Percentiles rank a stretch among this genome's conserved stretches.
phyloP scores from a whole-genome alignment of 2,888 invertebrate species.

The Zhuqinia jingwanae region DNA sequence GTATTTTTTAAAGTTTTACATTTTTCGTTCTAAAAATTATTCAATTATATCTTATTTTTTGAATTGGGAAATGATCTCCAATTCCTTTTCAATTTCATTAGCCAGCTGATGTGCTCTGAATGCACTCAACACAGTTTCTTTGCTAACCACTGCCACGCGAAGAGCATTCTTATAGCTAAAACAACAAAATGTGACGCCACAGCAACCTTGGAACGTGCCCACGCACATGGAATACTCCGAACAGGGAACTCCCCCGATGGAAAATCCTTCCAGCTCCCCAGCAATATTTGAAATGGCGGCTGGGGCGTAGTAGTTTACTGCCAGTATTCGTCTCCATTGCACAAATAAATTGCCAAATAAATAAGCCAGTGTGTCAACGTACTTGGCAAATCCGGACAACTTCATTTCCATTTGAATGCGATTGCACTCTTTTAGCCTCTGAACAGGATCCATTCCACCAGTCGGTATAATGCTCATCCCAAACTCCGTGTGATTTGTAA shows the following conservation, averaged over 20 bases:
- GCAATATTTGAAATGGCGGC: conserved; percentile 42
- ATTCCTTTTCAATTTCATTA: neutral
- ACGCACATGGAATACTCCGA: conserved; percentile 1
- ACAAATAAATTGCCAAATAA: neutral
- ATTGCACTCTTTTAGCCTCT: neutral
- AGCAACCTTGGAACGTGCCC: neutral
- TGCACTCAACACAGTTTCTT: neutral
- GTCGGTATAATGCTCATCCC: neutral
- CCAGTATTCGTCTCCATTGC: neutral
- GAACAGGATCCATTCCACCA: neutral
- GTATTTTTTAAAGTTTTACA: too few species aligned
- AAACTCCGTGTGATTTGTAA: conserved; percentile 21
- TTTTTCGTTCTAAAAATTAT: too few species aligned
- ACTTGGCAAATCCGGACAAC: neutral
- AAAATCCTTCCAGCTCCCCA: conserved; percentile 39
- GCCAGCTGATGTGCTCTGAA: neutral
- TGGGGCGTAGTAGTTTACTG: neutral
- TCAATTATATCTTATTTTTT: too few species aligned
- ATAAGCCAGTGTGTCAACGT: neutral
- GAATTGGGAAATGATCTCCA: too few species aligned
- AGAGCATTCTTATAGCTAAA: neutral
- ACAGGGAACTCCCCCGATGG: neutral
- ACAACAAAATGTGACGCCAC: neutral
- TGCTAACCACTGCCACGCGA: neutral
- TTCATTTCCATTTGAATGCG: neutral